Evolutionary conservation across 2,888 invertebrate genomes (phyloP).

Genomic region (Chaetogeoica ovagalla): DNA sequence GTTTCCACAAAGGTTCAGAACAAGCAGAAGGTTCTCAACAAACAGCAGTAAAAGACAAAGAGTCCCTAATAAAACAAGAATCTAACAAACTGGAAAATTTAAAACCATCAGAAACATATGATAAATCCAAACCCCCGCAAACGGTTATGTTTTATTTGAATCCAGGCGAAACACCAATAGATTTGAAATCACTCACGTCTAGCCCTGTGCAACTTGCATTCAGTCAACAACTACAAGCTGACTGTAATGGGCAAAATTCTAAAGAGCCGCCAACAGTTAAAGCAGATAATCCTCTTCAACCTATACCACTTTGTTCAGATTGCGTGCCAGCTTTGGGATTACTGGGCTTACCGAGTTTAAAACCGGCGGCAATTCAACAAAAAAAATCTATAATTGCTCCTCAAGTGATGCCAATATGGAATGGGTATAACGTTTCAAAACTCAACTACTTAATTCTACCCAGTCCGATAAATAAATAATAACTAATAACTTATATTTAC

Average conservation of each 20-base stretch:
- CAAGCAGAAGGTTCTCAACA: conserved; percentile 41
- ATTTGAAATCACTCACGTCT: conserved; percentile 31
- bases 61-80: conserved; percentile 25
- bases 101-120: conserved; percentile 29
- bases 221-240: conserved; percentile 12
- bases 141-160: conserved; percentile 42
- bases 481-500: background rate
- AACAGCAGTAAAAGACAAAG: conserved; percentile 41
- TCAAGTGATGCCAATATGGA: conserved; percentile 44
- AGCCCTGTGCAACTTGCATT: conserved; percentile 17
- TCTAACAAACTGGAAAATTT: conserved; percentile 34
- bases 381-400: conserved; percentile 29
- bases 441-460: conserved; percentile 42
- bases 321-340: conserved; percentile 36
- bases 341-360: conserved; percentile 30
- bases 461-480: conserved; percentile 41
- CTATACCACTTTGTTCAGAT: conserved; percentile 50
- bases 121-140: conserved; percentile 36
- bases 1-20: conserved; percentile 39
- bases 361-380: conserved; percentile 24
- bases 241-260: conserved; percentile 11
- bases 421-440: conserved; percentile 38
- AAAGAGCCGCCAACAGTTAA: conserved; percentile 8
- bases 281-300: conserved; percentile 22
- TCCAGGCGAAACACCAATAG: conserved; percentile 21